Percentiles rank a stretch among this genome's conserved stretches.
Conservation (phyloP, 2,888 invertebrate genomes). For the Beris chalybata region DNA sequence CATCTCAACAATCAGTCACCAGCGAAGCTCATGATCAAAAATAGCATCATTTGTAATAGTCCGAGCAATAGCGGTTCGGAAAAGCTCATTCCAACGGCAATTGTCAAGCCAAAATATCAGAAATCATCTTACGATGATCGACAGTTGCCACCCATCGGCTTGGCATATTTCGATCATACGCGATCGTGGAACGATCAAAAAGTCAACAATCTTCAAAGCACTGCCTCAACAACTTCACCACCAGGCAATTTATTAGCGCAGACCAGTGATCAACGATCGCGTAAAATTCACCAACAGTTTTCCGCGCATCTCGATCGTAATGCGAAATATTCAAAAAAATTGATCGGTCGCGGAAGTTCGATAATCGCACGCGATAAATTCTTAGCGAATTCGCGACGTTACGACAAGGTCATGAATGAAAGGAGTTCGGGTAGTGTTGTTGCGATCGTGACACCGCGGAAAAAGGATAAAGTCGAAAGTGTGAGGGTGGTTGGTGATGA, state of each 20-base stretch:
- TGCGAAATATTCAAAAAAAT: constrained; percentile 33
- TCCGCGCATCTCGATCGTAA: constrained; percentile 35
- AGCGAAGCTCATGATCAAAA: constrained; percentile 35
- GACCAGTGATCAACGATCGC: constrained; percentile 33
- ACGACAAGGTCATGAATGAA: constrained; percentile 32
- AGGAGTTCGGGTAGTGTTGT: constrained; percentile 33
- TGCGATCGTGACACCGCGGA: constrained; percentile 42
- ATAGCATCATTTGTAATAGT: constrained; percentile 20
- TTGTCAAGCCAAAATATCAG: constrained; percentile 49
- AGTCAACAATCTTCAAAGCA: constrained; percentile 8
- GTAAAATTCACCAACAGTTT: constrained; percentile 35
- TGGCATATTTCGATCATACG: constrained; percentile 40
- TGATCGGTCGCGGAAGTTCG: constrained; percentile 22
- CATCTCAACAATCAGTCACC: constrained; percentile 15
- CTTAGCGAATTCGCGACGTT: constrained; percentile 24
- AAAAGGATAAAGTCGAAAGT: constrained; percentile 41
- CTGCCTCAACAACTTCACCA: constrained; percentile 20
- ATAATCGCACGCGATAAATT: constrained; percentile 9
- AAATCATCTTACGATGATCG: constrained; percentile 52
- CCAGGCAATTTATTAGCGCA: not conserved
- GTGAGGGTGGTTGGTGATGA: not conserved
- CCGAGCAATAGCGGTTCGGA: constrained; percentile 6
- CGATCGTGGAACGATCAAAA: constrained; percentile 33
- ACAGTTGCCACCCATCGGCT: constrained; percentile 50
- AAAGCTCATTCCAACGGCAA: constrained; percentile 43